Base-by-base conservation (phyloP, 30 jellyfish, hydroid and myxozoan genomes). In the Chironex yamaguchii region DNA sequence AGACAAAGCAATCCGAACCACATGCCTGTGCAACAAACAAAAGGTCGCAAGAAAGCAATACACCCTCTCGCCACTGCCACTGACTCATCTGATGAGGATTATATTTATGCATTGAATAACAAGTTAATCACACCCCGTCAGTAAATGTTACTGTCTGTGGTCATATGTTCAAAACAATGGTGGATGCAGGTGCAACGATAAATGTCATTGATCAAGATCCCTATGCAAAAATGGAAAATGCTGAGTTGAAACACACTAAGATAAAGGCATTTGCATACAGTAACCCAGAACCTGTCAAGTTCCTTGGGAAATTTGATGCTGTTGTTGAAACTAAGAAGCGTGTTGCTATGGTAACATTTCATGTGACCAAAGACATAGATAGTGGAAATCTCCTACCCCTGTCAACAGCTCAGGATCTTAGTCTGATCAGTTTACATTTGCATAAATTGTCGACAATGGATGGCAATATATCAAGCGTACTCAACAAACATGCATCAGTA, bases 311-410 rank as follows among this genome's bases (percentile, higher is more conserved):
- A 34, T 71, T 71, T 71, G 11, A 71, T 36, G 36, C 85, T 49
- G 49, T 33, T 4, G 12, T 71, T 71, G 75, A 71, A 49, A 71
- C 85, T 2, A 32, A 71, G 31, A 21, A 28, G 22, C n/a, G 22
- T 2, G 1, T 2, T 22, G n/a, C 29, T 4, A 14, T 34, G 36
- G 48, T 17, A 33, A 13, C 34, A 3, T 33, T 71, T 21, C 49
- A 1, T 71, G 85, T 71, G 75, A 51, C 36, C 3, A 32, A 71
- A 17, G 35, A n/a, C 20, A 11, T 21, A 11, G 62, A 52, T 4
- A 34, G 89, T 54, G 89, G 89, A 2, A 17, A 49, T 28, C 33
- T 76, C 9, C 53, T n/a, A n/a, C n/a, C n/a, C n/a, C n/a, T n/a
- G n/a, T n/a, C n/a, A n/a, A n/a, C n/a, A n/a, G n/a, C n/a, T n/a